Evolutionary conservation across 2,888 invertebrate genomes (phyloP).

Genomic region (Mycogona germanica): DNA sequence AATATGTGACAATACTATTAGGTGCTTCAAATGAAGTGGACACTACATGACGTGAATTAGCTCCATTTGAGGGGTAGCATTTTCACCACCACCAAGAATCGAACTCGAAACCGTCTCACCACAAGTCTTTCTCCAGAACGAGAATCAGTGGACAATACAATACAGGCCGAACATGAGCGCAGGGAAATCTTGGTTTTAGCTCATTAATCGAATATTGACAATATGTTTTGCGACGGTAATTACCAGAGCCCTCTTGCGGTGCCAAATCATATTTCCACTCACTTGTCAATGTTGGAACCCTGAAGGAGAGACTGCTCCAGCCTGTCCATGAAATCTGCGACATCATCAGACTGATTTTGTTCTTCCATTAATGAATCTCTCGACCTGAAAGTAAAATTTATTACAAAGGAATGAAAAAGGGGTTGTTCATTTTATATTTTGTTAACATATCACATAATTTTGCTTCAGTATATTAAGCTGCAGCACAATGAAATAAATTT

Average conservation of each 20-base stretch:
- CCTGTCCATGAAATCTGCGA: constrained; percentile 10
- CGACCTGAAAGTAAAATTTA: too few species aligned
- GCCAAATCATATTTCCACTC: too few species aligned
- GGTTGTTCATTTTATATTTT: too few species aligned
- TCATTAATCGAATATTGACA: too few species aligned
- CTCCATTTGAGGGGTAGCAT: too few species aligned
- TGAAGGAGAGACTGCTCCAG: constrained; percentile 9
- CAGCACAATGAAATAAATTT: too few species aligned
- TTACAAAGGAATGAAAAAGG: too few species aligned
- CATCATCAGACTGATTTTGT: constrained; percentile 6
- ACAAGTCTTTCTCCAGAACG: neutral
- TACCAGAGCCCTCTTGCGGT: too few species aligned
- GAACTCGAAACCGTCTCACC: neutral
- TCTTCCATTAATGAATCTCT: constrained; percentile 4
- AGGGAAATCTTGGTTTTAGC: too few species aligned
- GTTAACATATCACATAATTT: too few species aligned
- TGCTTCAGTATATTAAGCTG: too few species aligned
- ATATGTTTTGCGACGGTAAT: too few species aligned
- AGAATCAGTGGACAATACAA: neutral
- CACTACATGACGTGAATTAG: neutral
- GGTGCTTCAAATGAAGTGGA: neutral
- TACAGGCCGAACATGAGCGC: neutral
- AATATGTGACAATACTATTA: neutral
- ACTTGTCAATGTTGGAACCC: constrained; percentile 6
- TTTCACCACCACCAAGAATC: neutral